Conservation (phyloP, 2,113 vertebrate species). For the Myocastor coypus region DNA sequence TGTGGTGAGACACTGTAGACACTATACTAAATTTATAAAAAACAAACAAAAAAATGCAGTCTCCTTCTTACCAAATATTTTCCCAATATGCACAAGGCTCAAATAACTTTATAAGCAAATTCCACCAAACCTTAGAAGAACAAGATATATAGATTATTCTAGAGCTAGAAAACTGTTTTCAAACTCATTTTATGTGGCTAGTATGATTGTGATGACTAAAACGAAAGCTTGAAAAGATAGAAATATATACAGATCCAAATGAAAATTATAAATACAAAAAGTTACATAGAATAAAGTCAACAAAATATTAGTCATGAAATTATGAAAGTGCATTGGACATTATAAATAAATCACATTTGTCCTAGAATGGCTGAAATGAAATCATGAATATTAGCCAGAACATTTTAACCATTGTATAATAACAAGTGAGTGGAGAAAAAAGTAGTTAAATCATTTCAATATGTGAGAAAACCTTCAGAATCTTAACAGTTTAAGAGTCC, state of each 20-base stretch:
- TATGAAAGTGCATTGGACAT: neutral
- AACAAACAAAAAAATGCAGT: neutral
- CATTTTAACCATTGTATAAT: neutral
- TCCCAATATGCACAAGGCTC: neutral
- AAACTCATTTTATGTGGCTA: neutral
- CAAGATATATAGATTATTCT: constrained; percentile 18
- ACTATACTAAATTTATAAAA: neutral
- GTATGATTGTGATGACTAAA: neutral
- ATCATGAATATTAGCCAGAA: neutral
- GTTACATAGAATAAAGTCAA: neutral
- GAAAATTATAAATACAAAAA: neutral
- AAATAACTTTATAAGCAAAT: constrained; percentile 34
- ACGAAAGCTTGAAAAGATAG: neutral
- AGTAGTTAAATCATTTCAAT: neutral
- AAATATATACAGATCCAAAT: neutral
- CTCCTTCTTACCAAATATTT: neutral
- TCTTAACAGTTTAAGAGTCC: neutral
- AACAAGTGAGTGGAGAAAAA: neutral
- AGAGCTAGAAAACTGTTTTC: neutral
- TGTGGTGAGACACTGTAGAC: too few relatives aligned
- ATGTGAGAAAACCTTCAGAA: neutral
- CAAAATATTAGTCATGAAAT: neutral
- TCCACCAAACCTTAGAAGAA: neutral
- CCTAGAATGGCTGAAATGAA: neutral
- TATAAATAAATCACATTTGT: neutral